Conservation (phyloP, 2,797 vertebrate genomes). For the Sphenodon punctatus region DNA sequence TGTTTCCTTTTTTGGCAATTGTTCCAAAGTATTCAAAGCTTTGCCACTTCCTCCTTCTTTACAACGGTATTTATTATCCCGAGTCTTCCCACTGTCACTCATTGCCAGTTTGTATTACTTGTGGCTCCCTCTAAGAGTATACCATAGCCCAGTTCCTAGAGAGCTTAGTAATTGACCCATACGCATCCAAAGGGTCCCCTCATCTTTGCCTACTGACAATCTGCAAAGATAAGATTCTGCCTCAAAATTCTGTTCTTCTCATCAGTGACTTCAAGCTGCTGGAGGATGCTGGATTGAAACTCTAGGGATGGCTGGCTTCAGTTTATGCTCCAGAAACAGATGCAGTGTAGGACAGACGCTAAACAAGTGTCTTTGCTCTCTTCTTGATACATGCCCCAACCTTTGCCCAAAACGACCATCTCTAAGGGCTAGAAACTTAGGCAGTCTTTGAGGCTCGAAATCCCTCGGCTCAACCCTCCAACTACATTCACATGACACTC, state of each 20-base stretch:
- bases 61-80: not conserved
- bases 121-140: not conserved
- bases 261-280: not conserved
- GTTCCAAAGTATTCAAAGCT: not conserved
- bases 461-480: not conserved
- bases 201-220: not conserved
- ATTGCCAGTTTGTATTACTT: not conserved
- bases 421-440: not conserved
- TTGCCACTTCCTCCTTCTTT: not conserved
- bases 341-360: not conserved
- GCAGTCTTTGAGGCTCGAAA: not conserved
- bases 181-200: not conserved
- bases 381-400: not conserved
- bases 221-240: not conserved
- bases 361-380: not conserved
- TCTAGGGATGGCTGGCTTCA: not conserved
- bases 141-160: not conserved
- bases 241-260: not conserved
- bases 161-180: not conserved
- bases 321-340: not conserved
- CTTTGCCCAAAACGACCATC: not conserved
- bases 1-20: accelerated
- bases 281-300: not conserved
- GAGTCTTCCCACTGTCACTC: not conserved
- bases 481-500: too few relatives aligned